Evolutionary conservation across 2,113 vertebrate genomes (phyloP).

Genomic region (Takifugu bimaculatus): DNA sequence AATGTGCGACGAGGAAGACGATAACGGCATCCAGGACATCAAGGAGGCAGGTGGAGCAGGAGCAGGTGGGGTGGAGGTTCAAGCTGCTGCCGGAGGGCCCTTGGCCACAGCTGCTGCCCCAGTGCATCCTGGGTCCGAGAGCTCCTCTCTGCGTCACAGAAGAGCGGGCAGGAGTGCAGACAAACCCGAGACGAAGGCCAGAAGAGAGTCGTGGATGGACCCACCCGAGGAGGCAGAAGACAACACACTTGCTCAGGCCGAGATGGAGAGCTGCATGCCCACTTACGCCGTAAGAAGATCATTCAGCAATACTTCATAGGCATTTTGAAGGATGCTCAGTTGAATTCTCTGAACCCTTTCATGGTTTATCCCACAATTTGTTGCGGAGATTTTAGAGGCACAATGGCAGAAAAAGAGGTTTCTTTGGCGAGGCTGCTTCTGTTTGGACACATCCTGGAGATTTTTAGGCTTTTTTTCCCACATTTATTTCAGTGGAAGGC

Average conservation of each 20-base stretch:
- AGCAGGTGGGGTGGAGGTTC: conserved; percentile 18
- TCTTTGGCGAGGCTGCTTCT: background rate
- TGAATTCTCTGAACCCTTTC: background rate
- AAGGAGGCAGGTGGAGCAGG: conserved; percentile 60
- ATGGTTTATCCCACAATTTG: conserved; percentile 2
- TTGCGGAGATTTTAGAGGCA: background rate
- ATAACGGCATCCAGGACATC: conserved; percentile 72
- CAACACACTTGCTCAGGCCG: conserved; percentile 85
- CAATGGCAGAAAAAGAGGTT: background rate
- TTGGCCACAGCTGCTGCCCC: conserved; percentile 19
- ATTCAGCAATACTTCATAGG: background rate
- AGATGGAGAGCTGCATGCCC: conserved; percentile 98
- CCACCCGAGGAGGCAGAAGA: conserved; percentile 82
- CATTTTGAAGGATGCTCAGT: background rate
- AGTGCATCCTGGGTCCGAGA: conserved; percentile 38
- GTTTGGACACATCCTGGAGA: no score
- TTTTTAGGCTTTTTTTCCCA: no score
- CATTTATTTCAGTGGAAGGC: no score
- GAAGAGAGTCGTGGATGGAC: conserved; percentile 89
- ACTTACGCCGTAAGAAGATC: conserved; percentile 82
- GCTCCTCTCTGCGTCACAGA: conserved; percentile 48
- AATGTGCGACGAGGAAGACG: conserved; percentile 87
- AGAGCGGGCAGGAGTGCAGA: conserved; percentile 67
- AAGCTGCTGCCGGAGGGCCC: conserved; percentile 1
- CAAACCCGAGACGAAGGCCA: conserved; percentile 69